Evolutionary conservation across 1,140 invertebrate species (phyloP), one percentile per base, ranked within the genome.

Genomic region (Pseudomyrmex flavicornis): DNA sequence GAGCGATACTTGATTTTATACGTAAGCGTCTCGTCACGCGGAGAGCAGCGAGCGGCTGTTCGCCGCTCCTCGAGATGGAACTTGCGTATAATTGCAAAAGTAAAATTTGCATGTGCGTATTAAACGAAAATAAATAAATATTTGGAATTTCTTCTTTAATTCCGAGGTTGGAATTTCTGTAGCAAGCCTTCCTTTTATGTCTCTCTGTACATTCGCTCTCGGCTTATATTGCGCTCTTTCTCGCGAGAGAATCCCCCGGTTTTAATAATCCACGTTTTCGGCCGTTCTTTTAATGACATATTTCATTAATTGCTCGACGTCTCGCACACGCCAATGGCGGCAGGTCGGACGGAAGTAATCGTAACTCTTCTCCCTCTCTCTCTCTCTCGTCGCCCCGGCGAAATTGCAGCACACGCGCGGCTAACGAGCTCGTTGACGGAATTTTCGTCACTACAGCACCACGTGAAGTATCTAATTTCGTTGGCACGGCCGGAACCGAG

Each of bases 271-370:
- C 44, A 20, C n/a, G n/a, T 0, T 35, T 2, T 66, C 61, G 26
- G 46, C 56, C 62, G 48, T 56, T 9, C 15, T 17, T 82, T 68
- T 74, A 84, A 76, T 65, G 58, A 70, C 65, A 72, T 59, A 66
- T 82, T 74, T 82, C 63, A 26, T 74, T 82, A 86, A 84, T 76
- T 77, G 48, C 72, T 82, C 66, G 62, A 10, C 73, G 61, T 74
- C 68, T 88, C 17, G 68, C 65, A 62, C 26, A 48, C 3, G n/a
- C 63, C 83, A 69, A 44, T 69, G 69, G 35, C n/a, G 62, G 54
- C 8, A 62, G 26, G 44, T 62, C 75, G n/a, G 58, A 58, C 44
- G n/a, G 9, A 85, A 83, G 35, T 58, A 66, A 66, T 83, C 77
- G 15, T 73, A 35, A 70, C 54, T 63, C 54, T 74, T 73, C 35